phyloP scores from a whole-genome alignment of 2,888 invertebrate genomes.

The Cryptus viduatorius region DNA sequence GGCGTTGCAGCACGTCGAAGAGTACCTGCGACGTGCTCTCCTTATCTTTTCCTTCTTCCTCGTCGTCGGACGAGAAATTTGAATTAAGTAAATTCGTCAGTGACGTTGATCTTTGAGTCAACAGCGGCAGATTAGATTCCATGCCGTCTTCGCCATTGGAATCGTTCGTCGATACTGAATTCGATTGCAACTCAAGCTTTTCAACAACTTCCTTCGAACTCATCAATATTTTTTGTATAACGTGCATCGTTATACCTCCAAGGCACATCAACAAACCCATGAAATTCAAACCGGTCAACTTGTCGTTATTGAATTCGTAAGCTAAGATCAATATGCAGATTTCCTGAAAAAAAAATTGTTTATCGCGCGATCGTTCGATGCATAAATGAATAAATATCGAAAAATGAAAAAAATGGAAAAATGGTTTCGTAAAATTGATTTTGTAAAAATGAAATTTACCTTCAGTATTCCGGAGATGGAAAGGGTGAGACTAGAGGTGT shows the following conservation, averaged over 20 bases:
- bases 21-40: conserved; percentile 86
- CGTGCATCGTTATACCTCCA: conserved; percentile 94
- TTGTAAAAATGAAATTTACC: conserved; percentile 86
- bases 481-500: conserved; percentile 98
- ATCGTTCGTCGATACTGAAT: conserved; percentile 74
- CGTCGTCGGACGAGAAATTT: conserved; percentile 82
- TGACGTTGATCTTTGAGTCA: conserved; percentile 82
- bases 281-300: conserved; percentile 92
- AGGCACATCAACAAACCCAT: conserved; percentile 95
- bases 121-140: conserved; percentile 81
- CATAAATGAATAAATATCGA: background rate
- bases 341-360: conserved; percentile 89
- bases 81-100: conserved; percentile 82
- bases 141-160: conserved; percentile 77
- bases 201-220: conserved; percentile 76
- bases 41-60: conserved; percentile 80
- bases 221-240: conserved; percentile 89
- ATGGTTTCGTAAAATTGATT: background rate
- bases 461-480: conserved; percentile 98
- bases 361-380: background rate
- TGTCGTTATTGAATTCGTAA: conserved; percentile 94
- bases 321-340: conserved; percentile 96
- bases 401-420: background rate
- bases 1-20: conserved; percentile 85
- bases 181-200: conserved; percentile 80